Evolutionary conservation across 2,888 invertebrate species (phyloP), one percentile per base, ranked within the genome.

Genomic region (Acleris holmiana): DNA sequence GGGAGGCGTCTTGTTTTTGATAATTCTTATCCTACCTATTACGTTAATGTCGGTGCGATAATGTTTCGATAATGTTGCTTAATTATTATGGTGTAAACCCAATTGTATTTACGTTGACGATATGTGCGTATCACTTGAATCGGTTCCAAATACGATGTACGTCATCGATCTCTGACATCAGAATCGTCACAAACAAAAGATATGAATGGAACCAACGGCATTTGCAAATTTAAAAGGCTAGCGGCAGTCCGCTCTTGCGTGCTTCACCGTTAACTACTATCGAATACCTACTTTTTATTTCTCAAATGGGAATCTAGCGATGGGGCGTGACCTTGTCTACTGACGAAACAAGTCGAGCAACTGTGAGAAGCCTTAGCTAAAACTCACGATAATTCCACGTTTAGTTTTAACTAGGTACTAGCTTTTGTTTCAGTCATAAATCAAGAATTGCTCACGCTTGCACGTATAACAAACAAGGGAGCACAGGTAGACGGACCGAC

Each of bases 401-500:
- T 50, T 47, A 62, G 35, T 10, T 48, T 51, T 56, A 21, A 63
- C 58, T 48, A 29, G 19, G 53, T 44, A 44, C 19, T 48, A 25
- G n/a, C 23, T 53, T 53, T 51, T 40, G 19, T 53, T 50, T 41
- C 17, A 46, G 40, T 56, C 66, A 53, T 68, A 68, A 66, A 68
- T 68, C 66, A 62, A 51, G 50, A 58, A 64, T 69, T 69, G 69
- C 69, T 71, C 67, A 70, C 68, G 67, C 60, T 59, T 66, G 59
- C 69, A 64, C 65, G 66, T 67, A 68, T 73, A 76, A 76, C 76
- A 69, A 73, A 78, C 77, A 71, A 70, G 66, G 71, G 73, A 76
- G 72, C 76, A 71, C 88, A 90, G 89, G 91, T 90, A 90, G 84
- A 83, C 74, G 77, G 72, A 76, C 76, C 71, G 73, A 73, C 76